A percentile compares a stretch with the other conserved stretches of the same genome.
phyloP scores from a whole-genome alignment of 1,140 invertebrate genomes.

The Oppia nitens region DNA sequence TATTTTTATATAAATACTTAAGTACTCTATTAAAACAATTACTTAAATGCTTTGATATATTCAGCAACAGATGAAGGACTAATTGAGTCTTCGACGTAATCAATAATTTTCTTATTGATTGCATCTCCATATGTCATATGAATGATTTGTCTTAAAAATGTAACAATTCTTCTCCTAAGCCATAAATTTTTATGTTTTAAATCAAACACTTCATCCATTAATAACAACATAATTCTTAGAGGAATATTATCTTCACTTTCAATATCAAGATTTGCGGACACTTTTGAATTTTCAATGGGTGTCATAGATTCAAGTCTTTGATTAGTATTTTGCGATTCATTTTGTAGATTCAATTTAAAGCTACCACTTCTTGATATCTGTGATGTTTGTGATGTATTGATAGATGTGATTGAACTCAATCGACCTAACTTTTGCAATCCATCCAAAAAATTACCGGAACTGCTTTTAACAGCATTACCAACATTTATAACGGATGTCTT shows the following conservation, averaged over 20 bases:
- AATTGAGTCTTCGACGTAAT: slow-evolving; percentile 72
- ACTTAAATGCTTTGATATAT: slow-evolving; percentile 72
- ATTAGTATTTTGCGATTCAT: not conserved
- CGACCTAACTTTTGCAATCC: slow-evolving; percentile 37
- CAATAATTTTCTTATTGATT: slow-evolving; percentile 57
- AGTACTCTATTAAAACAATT: slow-evolving; percentile 26
- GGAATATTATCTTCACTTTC: slow-evolving; percentile 69
- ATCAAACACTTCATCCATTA: slow-evolving; percentile 85
- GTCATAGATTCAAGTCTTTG: not conserved
- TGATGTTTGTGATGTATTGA: not conserved
- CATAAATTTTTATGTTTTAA: slow-evolving; percentile 69
- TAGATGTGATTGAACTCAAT: not conserved
- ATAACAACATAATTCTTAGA: slow-evolving; percentile 57
- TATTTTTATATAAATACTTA: not conserved
- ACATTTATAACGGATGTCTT: slow-evolving; percentile 40
- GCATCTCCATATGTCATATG: slow-evolving; percentile 41
- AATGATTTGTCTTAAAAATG: slow-evolving; percentile 54
- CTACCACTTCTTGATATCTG: not conserved
- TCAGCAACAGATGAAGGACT: slow-evolving; percentile 74
- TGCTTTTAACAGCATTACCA: slow-evolving; percentile 49
- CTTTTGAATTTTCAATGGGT: not conserved
- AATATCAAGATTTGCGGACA: slow-evolving; percentile 9
- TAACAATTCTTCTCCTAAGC: slow-evolving; percentile 60
- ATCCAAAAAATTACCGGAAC: slow-evolving; percentile 65
- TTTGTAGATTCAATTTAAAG: not conserved